Evolutionary conservation across 2,888 invertebrate genomes (phyloP).

Genomic region (Eupsilia transversa): DNA sequence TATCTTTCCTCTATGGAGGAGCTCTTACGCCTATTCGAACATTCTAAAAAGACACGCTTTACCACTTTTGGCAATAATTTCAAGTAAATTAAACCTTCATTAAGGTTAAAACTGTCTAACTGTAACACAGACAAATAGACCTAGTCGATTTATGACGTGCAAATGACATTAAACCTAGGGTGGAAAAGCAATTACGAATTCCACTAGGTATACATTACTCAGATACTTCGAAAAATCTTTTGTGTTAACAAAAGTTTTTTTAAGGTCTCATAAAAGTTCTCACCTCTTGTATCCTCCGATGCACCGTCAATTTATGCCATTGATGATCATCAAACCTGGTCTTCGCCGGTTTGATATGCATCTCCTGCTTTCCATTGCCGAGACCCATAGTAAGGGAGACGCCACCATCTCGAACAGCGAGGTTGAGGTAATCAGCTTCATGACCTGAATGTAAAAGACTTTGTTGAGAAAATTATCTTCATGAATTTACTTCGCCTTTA

Average conservation of each 20-base stretch:
- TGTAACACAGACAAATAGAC: background rate
- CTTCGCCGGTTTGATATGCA: conserved; percentile 96
- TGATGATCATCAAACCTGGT: conserved; percentile 98
- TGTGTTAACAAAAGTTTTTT: background rate
- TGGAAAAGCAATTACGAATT: background rate
- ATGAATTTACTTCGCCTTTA: conserved; percentile 8
- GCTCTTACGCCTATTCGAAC: no score
- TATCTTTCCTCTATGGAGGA: no score
- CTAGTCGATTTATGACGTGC: background rate
- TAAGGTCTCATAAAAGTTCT: conserved; percentile 7
- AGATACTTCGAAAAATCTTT: no score
- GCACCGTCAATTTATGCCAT: conserved; percentile 98
- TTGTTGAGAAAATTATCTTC: conserved; percentile 36
- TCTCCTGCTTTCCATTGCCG: conserved; percentile 96
- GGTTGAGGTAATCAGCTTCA: conserved; percentile 96
- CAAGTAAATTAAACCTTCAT: background rate
- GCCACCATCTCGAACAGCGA: conserved; percentile 97
- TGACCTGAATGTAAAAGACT: conserved; percentile 91
- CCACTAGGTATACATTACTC: background rate
- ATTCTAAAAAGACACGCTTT: background rate
- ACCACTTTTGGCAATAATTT: background rate
- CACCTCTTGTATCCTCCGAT: conserved; percentile 97
- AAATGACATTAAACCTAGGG: background rate
- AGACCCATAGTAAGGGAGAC: conserved; percentile 97
- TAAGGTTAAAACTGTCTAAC: background rate